Evolutionary conservation across 2,113 vertebrate species (phyloP).

Genomic region (Typhlomys cinereus): DNA sequence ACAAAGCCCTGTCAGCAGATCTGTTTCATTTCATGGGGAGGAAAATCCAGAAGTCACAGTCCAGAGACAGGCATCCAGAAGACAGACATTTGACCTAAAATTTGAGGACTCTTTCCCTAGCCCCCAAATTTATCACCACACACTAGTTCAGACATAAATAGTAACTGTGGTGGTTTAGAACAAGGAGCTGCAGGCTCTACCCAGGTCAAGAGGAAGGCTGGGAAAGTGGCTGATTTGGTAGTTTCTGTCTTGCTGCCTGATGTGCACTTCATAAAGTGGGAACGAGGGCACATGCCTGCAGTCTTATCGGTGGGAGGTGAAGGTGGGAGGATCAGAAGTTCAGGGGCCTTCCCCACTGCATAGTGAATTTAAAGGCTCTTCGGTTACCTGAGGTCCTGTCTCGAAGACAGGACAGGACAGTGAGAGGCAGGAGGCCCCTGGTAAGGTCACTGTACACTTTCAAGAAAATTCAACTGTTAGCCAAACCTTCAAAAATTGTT

Average conservation of each 20-base stretch:
- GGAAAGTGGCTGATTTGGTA: background rate
- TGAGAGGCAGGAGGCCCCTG: no score
- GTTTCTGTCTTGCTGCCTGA: no score
- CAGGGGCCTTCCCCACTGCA: background rate
- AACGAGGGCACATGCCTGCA: background rate
- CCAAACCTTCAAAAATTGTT: no score
- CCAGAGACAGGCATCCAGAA: background rate
- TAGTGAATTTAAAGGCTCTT: background rate
- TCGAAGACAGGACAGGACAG: background rate
- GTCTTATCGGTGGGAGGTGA: background rate
- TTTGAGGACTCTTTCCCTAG: no score
- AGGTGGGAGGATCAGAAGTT: background rate
- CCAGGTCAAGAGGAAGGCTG: background rate
- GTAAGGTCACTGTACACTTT: no score
- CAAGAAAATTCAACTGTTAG: no score
- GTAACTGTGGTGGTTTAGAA: background rate
- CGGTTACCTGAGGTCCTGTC: background rate
- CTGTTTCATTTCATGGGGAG: background rate
- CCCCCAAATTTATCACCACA: background rate
- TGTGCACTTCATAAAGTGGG: background rate
- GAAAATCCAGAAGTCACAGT: background rate
- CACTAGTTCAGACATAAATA: background rate
- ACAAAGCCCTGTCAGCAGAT: background rate
- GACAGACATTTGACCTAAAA: background rate
- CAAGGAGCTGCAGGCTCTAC: background rate